A percentile compares a stretch with the other conserved stretches of the same genome.
Conservation (phyloP, 1,140 invertebrate genomes). For the Cepaea nemoralis region DNA sequence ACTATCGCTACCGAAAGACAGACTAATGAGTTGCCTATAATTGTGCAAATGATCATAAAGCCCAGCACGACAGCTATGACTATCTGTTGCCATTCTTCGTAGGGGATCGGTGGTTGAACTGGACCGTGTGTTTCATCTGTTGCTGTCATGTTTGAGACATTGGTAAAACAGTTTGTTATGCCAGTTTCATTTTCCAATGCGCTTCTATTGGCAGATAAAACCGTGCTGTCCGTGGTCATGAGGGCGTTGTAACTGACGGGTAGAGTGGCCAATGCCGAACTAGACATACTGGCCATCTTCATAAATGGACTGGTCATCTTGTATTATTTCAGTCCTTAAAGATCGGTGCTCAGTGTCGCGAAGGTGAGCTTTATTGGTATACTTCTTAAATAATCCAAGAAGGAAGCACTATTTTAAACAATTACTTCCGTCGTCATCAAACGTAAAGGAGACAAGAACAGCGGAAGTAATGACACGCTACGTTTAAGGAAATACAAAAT, state of each 20-base stretch:
- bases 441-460: too few species aligned
- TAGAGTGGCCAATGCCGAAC: background rate
- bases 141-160: background rate
- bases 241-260: background rate
- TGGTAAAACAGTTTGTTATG: background rate
- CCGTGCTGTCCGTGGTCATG: background rate
- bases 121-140: background rate
- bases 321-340: too few species aligned
- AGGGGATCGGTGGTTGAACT: background rate
- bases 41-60: slow-evolving; percentile 69
- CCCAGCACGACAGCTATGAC: slow-evolving; percentile 65
- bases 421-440: too few species aligned
- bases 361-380: too few species aligned
- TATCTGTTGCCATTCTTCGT: slow-evolving; percentile 38
- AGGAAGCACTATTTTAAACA: too few species aligned
- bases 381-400: too few species aligned
- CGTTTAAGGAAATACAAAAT: too few species aligned
- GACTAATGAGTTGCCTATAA: slow-evolving; percentile 73
- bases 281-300: background rate
- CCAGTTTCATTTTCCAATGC: background rate
- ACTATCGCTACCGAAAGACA: slow-evolving; percentile 74
- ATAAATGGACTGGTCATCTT: too few species aligned
- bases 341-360: too few species aligned
- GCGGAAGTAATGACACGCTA: too few species aligned
- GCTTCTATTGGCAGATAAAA: background rate